These are phyloP conservation scores for Parotocinclus haroldoi DNA, from an alignment of 2,797 vertebrate species.

Conservation along the genomic window DNA sequence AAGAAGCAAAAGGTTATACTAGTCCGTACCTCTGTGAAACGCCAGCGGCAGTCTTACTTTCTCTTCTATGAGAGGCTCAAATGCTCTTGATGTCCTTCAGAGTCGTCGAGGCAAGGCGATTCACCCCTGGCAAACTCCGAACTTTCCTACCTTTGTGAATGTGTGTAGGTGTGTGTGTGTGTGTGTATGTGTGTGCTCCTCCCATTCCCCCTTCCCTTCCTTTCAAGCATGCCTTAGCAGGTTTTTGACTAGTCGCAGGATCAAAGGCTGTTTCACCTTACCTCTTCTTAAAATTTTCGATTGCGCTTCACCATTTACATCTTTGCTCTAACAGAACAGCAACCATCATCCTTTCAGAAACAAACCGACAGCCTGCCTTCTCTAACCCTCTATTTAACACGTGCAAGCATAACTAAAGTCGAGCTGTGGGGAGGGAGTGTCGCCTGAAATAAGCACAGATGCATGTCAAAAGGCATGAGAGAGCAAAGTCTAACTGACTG, in stretches of 20 bases:
- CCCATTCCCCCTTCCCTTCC: slow-evolving; percentile 32
- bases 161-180: slow-evolving; percentile 18
- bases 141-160: slow-evolving; percentile 33
- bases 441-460: no score
- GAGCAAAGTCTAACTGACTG: not conserved
- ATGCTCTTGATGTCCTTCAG: slow-evolving; percentile 23
- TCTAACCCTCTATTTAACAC: no score
- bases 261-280: slow-evolving; percentile 35
- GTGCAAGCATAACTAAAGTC: no score
- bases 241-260: slow-evolving; percentile 34
- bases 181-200: slow-evolving; percentile 29
- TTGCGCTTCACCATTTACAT: slow-evolving; percentile 4
- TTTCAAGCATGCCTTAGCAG: slow-evolving; percentile 44
- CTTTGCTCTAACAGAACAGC: slow-evolving; percentile 20
- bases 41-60: slow-evolving; percentile 22
- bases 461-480: no score
- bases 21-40: slow-evolving; percentile 45
- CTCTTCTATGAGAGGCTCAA: no score
- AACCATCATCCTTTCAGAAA: slow-evolving; percentile 16
- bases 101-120: slow-evolving; percentile 26
- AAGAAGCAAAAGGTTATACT: slow-evolving; percentile 32
- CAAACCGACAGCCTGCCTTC: no score
- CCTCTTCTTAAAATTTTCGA: slow-evolving; percentile 17
- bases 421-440: no score
- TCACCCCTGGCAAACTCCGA: slow-evolving; percentile 38